Base-by-base conservation (phyloP, 2,113 vertebrate species). In the Octodon degus region DNA sequence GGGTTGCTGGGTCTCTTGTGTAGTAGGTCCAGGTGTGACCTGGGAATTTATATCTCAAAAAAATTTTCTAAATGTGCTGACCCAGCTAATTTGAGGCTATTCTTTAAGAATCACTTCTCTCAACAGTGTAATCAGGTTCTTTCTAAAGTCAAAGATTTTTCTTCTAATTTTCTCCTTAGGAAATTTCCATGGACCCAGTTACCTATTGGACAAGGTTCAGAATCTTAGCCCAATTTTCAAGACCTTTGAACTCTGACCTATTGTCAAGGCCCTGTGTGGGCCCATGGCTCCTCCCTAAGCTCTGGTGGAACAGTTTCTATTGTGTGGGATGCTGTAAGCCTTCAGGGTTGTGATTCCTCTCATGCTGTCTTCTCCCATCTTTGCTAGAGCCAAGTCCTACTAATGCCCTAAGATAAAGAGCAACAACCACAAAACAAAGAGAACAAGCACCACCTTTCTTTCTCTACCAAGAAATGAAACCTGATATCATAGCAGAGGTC, bases 281-380 rank as follows among this genome's bases (percentile, higher is more conserved):
- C 43, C 43, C 43, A 43, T 43, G 43, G 32, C 1, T 40, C 17
- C 22, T 88, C 30, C 32, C 53, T 81, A 76, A 80, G 20, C 0
- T 68, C n/a, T 43, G 0, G 11, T 0, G 58, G 37, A 2, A 50
- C 30, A 7, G 22, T 67, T 43, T 34, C 7, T 19, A 5, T 11
- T 5, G 32, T 47, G 5, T 47, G 72, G 50, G 43, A 17, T 7
- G 13, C 0, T 2, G 32, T 17, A 37, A 58, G n/a, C 10, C 43
- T 58, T 25, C 1, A 2, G 22, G 22, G 7, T 7, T 67, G 40
- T 30, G 50, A 17, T 16, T n/a, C 5, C 47, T 74, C 24, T 30
- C 37, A 22, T 1, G 0, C 47, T 9, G 1, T 58, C 68, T 80
- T 83, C 40, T 89, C 6, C 25, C 27, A 27, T 30, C 34, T 4